These are phyloP conservation scores for Otus sunia DNA, from an alignment of 2,113 vertebrate species.

Conservation along the genomic window DNA sequence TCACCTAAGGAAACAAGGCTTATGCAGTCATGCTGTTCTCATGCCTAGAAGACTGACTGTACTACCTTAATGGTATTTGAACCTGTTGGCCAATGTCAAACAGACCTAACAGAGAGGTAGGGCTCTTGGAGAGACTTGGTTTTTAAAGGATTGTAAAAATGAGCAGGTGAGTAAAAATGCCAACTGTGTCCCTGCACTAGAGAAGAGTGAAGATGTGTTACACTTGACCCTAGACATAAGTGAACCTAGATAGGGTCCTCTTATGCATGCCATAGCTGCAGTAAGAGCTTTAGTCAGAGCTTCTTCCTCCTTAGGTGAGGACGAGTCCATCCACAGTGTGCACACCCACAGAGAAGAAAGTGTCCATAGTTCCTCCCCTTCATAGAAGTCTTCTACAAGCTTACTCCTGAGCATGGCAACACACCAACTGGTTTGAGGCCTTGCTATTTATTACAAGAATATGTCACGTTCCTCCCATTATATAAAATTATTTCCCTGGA, in stretches of 20 bases:
- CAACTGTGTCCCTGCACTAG: neutral
- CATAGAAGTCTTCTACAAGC: neutral
- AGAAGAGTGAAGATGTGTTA: neutral
- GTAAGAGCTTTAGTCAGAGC: neutral
- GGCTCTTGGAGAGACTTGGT: neutral
- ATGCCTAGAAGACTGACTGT: neutral
- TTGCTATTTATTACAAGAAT: neutral
- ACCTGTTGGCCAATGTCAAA: neutral
- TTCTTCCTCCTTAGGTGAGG: neutral
- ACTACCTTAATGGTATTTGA: neutral
- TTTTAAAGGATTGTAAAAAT: neutral
- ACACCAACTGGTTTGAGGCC: neutral
- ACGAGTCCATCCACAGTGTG: neutral
- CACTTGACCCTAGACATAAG: neutral
- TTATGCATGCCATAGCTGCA: neutral
- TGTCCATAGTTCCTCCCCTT: accelerated
- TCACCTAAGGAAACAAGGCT: neutral
- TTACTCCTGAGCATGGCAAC: neutral
- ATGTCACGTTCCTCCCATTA: neutral
- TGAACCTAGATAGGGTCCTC: neutral
- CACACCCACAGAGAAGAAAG: neutral
- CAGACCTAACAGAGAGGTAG: neutral
- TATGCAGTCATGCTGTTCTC: neutral
- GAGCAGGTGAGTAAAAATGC: neutral
- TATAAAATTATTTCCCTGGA: neutral